These are phyloP conservation scores for Agrochola lychnidis DNA, from an alignment of 2,888 invertebrate genomes.

Conservation along the genomic window DNA sequence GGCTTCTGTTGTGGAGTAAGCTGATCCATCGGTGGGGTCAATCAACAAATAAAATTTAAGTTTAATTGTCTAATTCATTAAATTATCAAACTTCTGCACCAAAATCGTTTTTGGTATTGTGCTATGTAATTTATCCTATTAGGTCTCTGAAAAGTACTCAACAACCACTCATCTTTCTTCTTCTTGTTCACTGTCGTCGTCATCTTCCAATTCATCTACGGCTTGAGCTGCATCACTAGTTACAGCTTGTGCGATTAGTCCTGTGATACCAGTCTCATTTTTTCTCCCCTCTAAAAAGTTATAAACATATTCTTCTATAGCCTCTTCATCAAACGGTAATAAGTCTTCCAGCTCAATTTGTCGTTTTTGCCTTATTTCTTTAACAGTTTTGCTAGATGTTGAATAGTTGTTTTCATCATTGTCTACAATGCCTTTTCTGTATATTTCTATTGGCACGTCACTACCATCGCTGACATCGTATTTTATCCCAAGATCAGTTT, in stretches of 20 bases:
- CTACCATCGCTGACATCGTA: slow-evolving; percentile 91
- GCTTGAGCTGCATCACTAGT: slow-evolving; percentile 79
- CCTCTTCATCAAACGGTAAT: slow-evolving; percentile 85
- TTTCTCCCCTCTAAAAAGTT: slow-evolving; percentile 82
- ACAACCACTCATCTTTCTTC: slow-evolving; percentile 75
- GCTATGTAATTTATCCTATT: slow-evolving; percentile 72
- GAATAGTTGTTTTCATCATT: slow-evolving; percentile 85
- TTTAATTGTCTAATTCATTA: slow-evolving; percentile 30
- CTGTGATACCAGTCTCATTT: slow-evolving; percentile 84
- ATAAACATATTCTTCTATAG: slow-evolving; percentile 84
- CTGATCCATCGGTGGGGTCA: slow-evolving; percentile 63
- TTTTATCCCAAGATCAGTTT: slow-evolving; percentile 90
- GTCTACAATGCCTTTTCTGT: slow-evolving; percentile 91
- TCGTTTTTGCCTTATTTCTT: slow-evolving; percentile 76
- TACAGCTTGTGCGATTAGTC: slow-evolving; percentile 83
- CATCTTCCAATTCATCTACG: slow-evolving; percentile 78
- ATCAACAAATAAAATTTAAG: slow-evolving; percentile 50
- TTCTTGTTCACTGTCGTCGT: slow-evolving; percentile 74
- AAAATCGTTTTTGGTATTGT: slow-evolving; percentile 76
- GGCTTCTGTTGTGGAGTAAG: slow-evolving; percentile 23
- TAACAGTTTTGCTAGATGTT: slow-evolving; percentile 62
- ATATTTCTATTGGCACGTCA: slow-evolving; percentile 89
- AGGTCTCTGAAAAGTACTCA: slow-evolving; percentile 52
- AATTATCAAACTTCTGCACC: slow-evolving; percentile 63
- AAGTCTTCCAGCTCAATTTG: slow-evolving; percentile 86